These are phyloP conservation scores for Eulimnadia texana DNA, from an alignment of 1,140 invertebrate species.

Conservation along the genomic window DNA sequence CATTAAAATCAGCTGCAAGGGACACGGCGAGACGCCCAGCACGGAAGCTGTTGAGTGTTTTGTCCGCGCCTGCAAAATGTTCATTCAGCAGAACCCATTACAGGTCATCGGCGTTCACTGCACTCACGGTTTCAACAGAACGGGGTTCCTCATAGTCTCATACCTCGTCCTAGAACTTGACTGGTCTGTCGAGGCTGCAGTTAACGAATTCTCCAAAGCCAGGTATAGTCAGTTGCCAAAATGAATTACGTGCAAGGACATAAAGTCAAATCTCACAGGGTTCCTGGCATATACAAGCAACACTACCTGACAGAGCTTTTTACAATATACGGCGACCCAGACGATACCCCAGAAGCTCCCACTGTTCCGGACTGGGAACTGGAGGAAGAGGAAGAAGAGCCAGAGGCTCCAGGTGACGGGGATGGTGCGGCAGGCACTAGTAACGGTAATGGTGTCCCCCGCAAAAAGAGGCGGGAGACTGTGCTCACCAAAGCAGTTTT, in stretches of 20 bases:
- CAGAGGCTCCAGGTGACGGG: conserved; percentile 11
- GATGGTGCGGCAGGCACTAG: conserved; percentile 21
- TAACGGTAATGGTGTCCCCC: conserved; percentile 25
- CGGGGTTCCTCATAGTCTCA: conserved; percentile 82
- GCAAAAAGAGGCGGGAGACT: conserved; percentile 20
- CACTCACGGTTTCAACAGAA: conserved; percentile 97
- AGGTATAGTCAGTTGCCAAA: conserved; percentile 31
- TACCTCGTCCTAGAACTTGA: conserved; percentile 71
- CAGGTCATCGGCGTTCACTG: conserved; percentile 85
- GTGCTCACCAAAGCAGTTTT: conserved; percentile 47
- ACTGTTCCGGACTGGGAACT: conserved; percentile 64
- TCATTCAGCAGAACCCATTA: conserved; percentile 57
- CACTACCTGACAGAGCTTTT: conserved; percentile 45
- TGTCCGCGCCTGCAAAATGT: conserved; percentile 57
- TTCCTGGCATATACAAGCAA: conserved; percentile 52
- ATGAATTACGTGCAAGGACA: background rate
- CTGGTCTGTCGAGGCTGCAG: conserved; percentile 61
- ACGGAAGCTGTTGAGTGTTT: conserved; percentile 62
- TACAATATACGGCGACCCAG: conserved; percentile 56
- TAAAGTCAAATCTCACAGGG: conserved; percentile 25
- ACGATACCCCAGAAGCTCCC: conserved; percentile 53
- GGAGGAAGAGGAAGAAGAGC: conserved; percentile 24
- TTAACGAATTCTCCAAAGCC: conserved; percentile 54
- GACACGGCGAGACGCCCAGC: conserved; percentile 65
- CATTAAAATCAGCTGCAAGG: conserved; percentile 71